Base-by-base conservation (phyloP, 1,140 invertebrate species). In the Drosophila kanapiae region DNA sequence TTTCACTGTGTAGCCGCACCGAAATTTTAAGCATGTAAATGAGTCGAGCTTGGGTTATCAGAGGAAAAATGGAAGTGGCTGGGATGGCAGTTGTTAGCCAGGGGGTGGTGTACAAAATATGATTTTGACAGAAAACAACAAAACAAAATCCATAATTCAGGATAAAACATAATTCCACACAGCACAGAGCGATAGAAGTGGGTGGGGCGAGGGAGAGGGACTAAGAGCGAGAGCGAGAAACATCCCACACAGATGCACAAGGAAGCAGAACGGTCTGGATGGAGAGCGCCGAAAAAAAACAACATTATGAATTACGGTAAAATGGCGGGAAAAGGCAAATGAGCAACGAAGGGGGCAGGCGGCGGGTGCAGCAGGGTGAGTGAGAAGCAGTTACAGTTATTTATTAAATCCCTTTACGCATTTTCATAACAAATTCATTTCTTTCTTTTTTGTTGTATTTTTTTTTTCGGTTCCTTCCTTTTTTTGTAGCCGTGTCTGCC, bases 331-430 rank as follows among this genome's bases (percentile, higher is more conserved):
- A 51, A 60, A 71, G 62, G 82, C 82, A 72, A 85, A 77, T 81
- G 80, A 87, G 83, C 80, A 54, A 31, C 51, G 45, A 23, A 68
- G 59, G 29, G 53, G 53, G 42, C 1, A 23, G 23, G 68, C 31
- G 33, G 16, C 11, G 8, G 42, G 42, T 16, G n/a, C 4, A 6
- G 35, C 7, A 47, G 64, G 77, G 56, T 65, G 64, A 80, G 84
- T 67, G 68, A 64, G 78, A 78, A 91, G 82, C 90, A 91, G 91
- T 91, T 87, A 91, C 82, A 91, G 86, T 91, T 92, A 92, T 92
- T 92, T 92, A 92, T 92, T 92, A 91, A 92, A 92, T 92, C 91
- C 91, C 91, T 92, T 91, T 92, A 92, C 91, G 86, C 91, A 91
- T 91, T 92, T 92, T 92, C 86, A 92, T 92, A 92, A 92, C 90